Percentiles rank a stretch among this genome's conserved stretches.
phyloP scores from a whole-genome alignment of 2,888 invertebrate genomes.

The Caenorhabditis afra region DNA sequence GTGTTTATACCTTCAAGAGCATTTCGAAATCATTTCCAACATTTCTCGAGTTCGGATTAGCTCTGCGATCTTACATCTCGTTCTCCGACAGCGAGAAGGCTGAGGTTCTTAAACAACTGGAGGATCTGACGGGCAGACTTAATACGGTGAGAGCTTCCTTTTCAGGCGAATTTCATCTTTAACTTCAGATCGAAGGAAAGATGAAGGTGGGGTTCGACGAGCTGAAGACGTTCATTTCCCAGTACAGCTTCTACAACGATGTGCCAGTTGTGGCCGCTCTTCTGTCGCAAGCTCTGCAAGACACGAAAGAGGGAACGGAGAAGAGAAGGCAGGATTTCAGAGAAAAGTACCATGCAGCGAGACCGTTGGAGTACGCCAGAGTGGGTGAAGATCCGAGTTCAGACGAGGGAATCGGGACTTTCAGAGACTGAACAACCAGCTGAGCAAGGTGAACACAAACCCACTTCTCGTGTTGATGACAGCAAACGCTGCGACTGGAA shows the following conservation, averaged over 20 bases:
- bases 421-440: neutral
- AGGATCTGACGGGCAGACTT: neutral
- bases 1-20: neutral
- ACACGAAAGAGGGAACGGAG: neutral
- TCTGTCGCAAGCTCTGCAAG: neutral
- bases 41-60: neutral
- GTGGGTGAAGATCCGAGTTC: neutral
- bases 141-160: no score
- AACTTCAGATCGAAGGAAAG: neutral
- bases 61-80: neutral
- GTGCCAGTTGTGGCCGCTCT: neutral
- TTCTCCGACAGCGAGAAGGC: neutral
- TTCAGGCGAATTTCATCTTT: neutral
- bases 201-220: neutral
- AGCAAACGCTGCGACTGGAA: neutral
- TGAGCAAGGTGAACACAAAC: neutral
- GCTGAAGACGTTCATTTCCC: neutral
- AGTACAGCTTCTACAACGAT: conserved; percentile 1
- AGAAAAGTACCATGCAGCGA: no score
- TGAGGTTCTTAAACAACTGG: neutral
- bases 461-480: neutral
- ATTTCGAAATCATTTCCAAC: neutral
- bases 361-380: no score
- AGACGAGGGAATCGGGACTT: neutral
- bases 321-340: no score